Conservation (phyloP, 2,888 invertebrate species). For the Bedellia somnulentella region DNA sequence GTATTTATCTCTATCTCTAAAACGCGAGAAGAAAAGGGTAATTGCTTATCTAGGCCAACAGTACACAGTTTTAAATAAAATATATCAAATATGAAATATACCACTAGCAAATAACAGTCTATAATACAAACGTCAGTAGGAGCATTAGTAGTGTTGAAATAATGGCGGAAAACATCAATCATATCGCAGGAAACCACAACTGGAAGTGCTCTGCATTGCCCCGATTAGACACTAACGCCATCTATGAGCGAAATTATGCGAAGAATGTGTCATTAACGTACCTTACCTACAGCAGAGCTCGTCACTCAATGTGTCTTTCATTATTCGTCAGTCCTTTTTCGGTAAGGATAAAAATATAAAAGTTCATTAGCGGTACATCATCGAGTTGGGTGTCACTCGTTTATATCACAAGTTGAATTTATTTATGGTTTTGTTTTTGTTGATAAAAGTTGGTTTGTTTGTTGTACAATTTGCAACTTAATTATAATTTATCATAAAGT, state of each 20-base stretch:
- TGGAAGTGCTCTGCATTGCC: constrained; percentile 4
- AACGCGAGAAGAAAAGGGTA: too few relatives aligned
- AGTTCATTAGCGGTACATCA: constrained; percentile 43
- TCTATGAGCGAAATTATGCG: constrained; percentile 19
- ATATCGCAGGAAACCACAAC: constrained; percentile 28
- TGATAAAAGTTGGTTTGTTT: too few relatives aligned
- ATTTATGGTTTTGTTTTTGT: too few relatives aligned
- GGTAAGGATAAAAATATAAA: constrained; percentile 43
- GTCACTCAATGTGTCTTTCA: constrained; percentile 48
- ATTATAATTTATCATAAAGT: too few relatives aligned
- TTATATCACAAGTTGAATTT: too few relatives aligned
- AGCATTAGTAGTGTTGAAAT: constrained; percentile 23
- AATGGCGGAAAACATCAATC: constrained; percentile 45
- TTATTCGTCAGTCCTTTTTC: constrained; percentile 15
- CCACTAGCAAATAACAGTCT: too few relatives aligned
- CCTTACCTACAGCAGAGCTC: constrained; percentile 51
- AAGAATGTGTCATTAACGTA: constrained; percentile 44
- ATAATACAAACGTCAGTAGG: too few relatives aligned
- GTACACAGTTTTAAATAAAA: too few relatives aligned
- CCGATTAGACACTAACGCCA: constrained; percentile 12
- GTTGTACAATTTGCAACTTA: too few relatives aligned
- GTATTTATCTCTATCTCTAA: too few relatives aligned
- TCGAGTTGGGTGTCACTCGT: constrained; percentile 3
- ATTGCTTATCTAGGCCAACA: too few relatives aligned
- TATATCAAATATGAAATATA: too few relatives aligned